Conservation (phyloP, 2,113 vertebrate genomes). For the Lanius collurio region DNA sequence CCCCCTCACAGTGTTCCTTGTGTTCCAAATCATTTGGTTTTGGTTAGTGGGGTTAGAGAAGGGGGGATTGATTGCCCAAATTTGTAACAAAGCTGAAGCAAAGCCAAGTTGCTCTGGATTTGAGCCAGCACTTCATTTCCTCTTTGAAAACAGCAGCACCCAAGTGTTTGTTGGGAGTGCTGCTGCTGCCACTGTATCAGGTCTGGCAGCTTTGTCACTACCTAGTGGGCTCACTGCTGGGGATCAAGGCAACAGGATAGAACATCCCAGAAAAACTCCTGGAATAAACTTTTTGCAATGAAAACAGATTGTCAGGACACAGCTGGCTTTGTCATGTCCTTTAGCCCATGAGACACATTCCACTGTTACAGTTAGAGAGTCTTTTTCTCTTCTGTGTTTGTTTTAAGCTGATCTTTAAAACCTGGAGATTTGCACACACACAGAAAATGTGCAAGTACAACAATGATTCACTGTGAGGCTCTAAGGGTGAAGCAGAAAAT, state of each 20-base stretch:
- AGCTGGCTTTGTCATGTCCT: background rate
- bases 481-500: slow-evolving; percentile 5
- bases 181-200: background rate
- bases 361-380: background rate
- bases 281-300: background rate
- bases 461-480: background rate
- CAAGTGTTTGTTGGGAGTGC: background rate
- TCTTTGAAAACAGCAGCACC: background rate
- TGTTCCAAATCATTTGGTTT: background rate
- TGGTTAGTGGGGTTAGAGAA: background rate
- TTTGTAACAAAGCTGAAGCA: background rate
- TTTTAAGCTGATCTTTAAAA: background rate
- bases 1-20: fast-evolving
- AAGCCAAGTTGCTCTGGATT: background rate
- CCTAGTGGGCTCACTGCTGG: background rate
- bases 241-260: background rate
- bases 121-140: slow-evolving; percentile 12
- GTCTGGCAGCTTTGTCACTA: background rate
- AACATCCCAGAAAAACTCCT: background rate
- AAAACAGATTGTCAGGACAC: background rate
- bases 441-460: slow-evolving; percentile 17
- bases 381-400: background rate
- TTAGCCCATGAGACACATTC: background rate
- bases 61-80: background rate
- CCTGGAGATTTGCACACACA: background rate